Base-by-base conservation (phyloP, 1,140 invertebrate genomes). In the Metopolophium dirhodum region DNA sequence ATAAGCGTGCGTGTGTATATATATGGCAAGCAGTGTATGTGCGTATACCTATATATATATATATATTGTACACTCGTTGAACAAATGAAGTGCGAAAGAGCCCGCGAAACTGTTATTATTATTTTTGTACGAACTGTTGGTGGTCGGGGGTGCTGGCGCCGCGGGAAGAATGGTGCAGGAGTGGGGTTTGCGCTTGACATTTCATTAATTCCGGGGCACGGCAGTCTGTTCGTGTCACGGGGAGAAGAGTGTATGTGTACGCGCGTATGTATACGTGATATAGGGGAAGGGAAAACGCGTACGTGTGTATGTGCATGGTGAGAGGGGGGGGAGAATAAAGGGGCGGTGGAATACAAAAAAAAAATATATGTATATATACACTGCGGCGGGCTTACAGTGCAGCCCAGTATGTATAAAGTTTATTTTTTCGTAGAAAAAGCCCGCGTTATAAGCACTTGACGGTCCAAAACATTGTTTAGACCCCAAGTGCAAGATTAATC, bases 171-270 rank as follows among this genome's bases (percentile, higher is more conserved):
- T 22, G 49, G 57, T 23, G 51, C 35, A 41, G 90, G 91, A 23
- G 90, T 45, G 45, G 90, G 30, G 35, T 92, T 93, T 93, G 91
- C 91, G 91, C 91, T 93, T 93, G 91, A 93, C 91, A 93, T 93
- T 93, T 93, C 91, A 93, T 93, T 93, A 93, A 93, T 93, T 93
- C 91, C 91, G 77, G 91, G 91, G 91, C 91, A 93, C 91, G 91
- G 91, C 91, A 54, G 91, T 93, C 91, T 93, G 91, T 93, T 93
- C 77, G 91, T 93, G 91, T 93, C 91, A 93, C 91, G 91, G 82
- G 49, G 23, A 68, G 90, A 93, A 91, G 49, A 85, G 68, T 51
- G 11, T 51, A 47, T 83, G 37, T 61, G 45, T 41, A 47, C 41
- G 57, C 22, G 37, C 9, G 23, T 90, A 26, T 20, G 88, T 51